phyloP scores from a whole-genome alignment of 2,113 vertebrate species.

The Chaenogobius annularis region DNA sequence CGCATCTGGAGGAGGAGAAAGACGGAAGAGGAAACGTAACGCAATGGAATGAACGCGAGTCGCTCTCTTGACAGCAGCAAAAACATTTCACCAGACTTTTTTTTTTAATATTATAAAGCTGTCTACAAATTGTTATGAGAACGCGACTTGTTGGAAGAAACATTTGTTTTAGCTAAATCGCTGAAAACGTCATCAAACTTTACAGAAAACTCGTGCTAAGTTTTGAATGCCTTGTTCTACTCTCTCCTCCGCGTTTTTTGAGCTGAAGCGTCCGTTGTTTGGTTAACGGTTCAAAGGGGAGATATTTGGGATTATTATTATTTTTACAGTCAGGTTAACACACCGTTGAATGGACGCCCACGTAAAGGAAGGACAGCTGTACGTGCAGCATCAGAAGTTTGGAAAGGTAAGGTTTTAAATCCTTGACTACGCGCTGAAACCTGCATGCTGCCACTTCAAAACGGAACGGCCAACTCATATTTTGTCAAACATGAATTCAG shows the following conservation, averaged over 20 bases:
- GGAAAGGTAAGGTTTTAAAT: conserved; percentile 72
- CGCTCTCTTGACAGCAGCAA: too few relatives aligned
- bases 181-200: not conserved
- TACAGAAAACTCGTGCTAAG: not conserved
- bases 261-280: not conserved
- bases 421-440: not conserved
- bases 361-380: conserved; percentile 80
- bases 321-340: conserved; percentile 32
- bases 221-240: not conserved
- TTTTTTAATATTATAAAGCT: too few relatives aligned
- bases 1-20: not conserved
- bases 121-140: too few relatives aligned
- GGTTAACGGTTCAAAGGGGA: conserved; percentile 4
- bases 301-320: conserved; percentile 36
- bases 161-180: too few relatives aligned
- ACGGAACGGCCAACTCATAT: not conserved
- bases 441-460: not conserved
- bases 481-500: not conserved
- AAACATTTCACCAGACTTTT: too few relatives aligned
- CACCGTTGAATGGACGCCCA: conserved; percentile 74
- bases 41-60: too few relatives aligned
- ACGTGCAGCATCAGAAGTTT: conserved; percentile 81
- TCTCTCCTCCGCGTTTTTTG: not conserved
- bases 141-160: too few relatives aligned
- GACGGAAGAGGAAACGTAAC: not conserved